Percentiles rank a stretch among this genome's conserved stretches.
Evolutionary conservation across 2,113 vertebrate species (phyloP).

Genomic region (Mellivora capensis): DNA sequence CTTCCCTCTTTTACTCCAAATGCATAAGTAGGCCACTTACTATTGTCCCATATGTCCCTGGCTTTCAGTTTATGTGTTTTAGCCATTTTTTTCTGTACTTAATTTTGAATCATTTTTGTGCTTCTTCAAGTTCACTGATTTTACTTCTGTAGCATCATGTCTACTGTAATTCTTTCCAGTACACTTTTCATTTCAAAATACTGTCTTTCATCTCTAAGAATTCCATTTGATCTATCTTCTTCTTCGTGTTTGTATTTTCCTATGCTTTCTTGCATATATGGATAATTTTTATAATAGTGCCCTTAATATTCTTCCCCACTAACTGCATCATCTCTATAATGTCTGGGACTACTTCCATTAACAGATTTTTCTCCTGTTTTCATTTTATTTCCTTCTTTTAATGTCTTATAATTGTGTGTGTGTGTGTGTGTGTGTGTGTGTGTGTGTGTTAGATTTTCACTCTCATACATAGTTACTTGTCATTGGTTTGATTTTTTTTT

Average conservation of each 20-base stretch:
- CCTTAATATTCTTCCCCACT: neutral
- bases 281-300: neutral
- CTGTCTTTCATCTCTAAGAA: neutral
- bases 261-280: neutral
- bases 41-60: neutral
- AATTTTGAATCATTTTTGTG: neutral
- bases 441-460: neutral
- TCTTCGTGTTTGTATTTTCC: neutral
- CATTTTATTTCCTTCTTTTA: neutral
- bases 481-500: neutral
- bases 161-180: neutral
- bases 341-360: neutral
- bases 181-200: neutral
- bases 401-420: neutral
- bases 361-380: neutral
- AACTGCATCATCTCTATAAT: neutral
- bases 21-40: neutral
- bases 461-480: neutral
- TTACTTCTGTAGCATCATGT: neutral
- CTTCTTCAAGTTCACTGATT: neutral
- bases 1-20: neutral
- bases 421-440: neutral
- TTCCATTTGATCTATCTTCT: neutral
- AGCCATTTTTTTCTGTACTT: neutral
- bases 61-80: neutral